Conservation (phyloP, 2,797 vertebrate species). For the Sebastes flavidus region DNA sequence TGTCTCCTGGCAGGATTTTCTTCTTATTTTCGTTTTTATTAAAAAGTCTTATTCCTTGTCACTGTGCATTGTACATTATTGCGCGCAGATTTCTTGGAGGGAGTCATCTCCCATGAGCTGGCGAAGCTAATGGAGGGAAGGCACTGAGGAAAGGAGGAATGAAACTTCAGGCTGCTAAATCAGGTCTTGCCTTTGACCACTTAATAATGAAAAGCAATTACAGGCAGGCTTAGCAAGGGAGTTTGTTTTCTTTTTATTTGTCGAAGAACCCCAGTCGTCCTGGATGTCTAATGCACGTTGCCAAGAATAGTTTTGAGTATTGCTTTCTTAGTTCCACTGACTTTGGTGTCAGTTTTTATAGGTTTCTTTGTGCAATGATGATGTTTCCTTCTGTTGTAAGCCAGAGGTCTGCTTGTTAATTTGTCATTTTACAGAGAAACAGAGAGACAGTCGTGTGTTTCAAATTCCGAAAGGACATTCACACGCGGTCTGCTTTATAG, state of each 20-base stretch:
- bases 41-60: slow-evolving; percentile 69
- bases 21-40: slow-evolving; percentile 72
- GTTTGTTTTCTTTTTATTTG: slow-evolving; percentile 28
- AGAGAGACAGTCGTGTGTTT: neutral
- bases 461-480: neutral
- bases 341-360: neutral
- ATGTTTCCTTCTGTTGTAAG: neutral
- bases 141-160: slow-evolving; percentile 16
- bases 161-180: slow-evolving; percentile 44
- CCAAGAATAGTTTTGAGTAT: slow-evolving; percentile 5
- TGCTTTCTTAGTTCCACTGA: neutral
- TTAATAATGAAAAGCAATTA: slow-evolving; percentile 66
- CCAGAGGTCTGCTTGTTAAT: neutral
- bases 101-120: slow-evolving; percentile 44
- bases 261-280: slow-evolving; percentile 6
- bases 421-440: neutral
- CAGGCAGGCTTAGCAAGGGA: slow-evolving; percentile 17
- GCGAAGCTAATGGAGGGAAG: slow-evolving; percentile 31
- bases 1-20: slow-evolving; percentile 56
- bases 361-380: neutral
- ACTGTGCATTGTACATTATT: slow-evolving; percentile 66
- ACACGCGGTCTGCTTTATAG: neutral
- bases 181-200: slow-evolving; percentile 43
- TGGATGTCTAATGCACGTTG: slow-evolving; percentile 22
- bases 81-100: slow-evolving; percentile 33